phyloP scores from a whole-genome alignment of 2,888 invertebrate species.

The Macrosoma leucophasiata region DNA sequence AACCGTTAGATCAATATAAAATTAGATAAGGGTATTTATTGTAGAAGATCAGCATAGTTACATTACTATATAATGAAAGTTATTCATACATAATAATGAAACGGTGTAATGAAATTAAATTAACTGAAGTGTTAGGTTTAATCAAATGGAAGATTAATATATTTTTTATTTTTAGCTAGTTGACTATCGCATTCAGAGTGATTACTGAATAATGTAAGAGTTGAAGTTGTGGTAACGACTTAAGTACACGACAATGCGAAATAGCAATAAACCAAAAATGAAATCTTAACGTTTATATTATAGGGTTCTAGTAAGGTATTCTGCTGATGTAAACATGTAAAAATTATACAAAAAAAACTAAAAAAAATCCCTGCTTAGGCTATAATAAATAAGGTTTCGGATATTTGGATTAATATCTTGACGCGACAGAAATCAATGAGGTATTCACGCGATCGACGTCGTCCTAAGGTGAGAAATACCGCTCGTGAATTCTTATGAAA shows the following conservation, averaged over 20 bases:
- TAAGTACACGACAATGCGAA: conserved; percentile 55
- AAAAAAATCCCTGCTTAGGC: conserved; percentile 72
- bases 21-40: conserved; percentile 74
- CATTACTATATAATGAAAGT: conserved; percentile 65
- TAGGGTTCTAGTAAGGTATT: conserved; percentile 71
- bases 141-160: conserved; percentile 70
- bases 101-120: conserved; percentile 61
- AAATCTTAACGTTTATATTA: conserved; percentile 64
- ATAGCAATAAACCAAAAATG: conserved; percentile 76
- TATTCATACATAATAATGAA: conserved; percentile 71
- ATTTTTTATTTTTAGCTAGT: conserved; percentile 76
- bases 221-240: conserved; percentile 36
- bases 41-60: conserved; percentile 69
- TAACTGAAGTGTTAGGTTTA: conserved; percentile 62
- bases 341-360: conserved; percentile 60
- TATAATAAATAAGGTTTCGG: conserved; percentile 64
- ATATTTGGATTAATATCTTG: conserved; percentile 62
- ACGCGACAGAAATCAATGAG: conserved; percentile 57
- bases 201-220: conserved; percentile 54
- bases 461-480: conserved; percentile 48
- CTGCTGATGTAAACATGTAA: conserved; percentile 70
- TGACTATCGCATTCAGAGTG: conserved; percentile 64
- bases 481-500: conserved; percentile 73
- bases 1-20: conserved; percentile 69
- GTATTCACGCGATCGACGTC: conserved; percentile 46